Conservation (phyloP, 1,140 invertebrate genomes). For the Drosophila yakuba region DNA sequence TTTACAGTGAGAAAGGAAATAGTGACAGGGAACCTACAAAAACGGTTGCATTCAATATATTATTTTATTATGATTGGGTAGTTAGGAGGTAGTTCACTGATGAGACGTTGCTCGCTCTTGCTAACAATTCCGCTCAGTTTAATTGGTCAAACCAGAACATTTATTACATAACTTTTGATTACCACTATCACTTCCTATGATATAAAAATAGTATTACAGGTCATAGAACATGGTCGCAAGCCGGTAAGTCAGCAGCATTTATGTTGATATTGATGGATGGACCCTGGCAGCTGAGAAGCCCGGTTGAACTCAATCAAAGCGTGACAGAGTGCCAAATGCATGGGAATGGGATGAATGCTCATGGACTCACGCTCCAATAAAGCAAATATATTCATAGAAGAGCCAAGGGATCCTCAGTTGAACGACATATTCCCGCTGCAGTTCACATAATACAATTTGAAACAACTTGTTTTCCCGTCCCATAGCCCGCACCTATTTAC, state of each 20-base stretch:
- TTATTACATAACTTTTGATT: background rate
- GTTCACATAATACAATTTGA: slow-evolving; percentile 59
- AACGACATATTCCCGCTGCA: background rate
- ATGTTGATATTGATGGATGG: slow-evolving; percentile 60
- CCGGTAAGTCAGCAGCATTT: slow-evolving; percentile 13
- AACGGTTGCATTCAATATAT: too few relatives aligned
- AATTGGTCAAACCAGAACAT: background rate
- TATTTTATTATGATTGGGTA: too few relatives aligned
- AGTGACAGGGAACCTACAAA: too few relatives aligned
- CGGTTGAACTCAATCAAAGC: slow-evolving; percentile 57
- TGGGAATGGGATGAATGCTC: slow-evolving; percentile 12
- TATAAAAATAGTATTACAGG: background rate
- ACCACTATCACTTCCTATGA: too few relatives aligned
- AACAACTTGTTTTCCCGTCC: slow-evolving; percentile 29
- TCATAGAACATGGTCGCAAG: background rate
- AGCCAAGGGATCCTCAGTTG: background rate
- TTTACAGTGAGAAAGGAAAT: too few relatives aligned
- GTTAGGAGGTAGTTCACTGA: too few relatives aligned
- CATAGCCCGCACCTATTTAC: background rate
- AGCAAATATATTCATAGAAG: slow-evolving; percentile 1
- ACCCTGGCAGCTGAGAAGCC: slow-evolving; percentile 6
- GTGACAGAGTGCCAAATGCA: slow-evolving; percentile 44
- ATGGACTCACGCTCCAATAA: slow-evolving; percentile 43
- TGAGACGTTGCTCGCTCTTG: too few relatives aligned
- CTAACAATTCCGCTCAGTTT: background rate